Conservation (phyloP, 2,888 invertebrate genomes). For the Apoda limacodes region DNA sequence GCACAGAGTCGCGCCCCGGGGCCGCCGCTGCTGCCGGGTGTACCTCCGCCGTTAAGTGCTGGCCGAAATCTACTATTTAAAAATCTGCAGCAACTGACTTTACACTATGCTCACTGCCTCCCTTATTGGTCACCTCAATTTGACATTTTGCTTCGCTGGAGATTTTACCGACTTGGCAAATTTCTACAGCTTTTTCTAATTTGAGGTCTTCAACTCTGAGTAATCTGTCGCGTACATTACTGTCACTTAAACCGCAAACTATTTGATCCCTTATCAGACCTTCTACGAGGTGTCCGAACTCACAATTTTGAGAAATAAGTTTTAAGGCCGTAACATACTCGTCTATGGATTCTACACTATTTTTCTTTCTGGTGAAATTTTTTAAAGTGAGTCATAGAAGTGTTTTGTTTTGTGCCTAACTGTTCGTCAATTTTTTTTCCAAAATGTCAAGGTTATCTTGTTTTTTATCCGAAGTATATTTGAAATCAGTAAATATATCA, state of each 20-base stretch:
- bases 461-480: constrained; percentile 6
- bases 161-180: constrained; percentile 14
- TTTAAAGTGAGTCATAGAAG: constrained; percentile 8
- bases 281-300: constrained; percentile 8
- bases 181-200: constrained; percentile 10
- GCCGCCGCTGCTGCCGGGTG: too few relatives aligned
- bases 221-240: constrained; percentile 12
- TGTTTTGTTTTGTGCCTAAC: constrained; percentile 11
- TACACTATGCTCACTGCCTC: too few relatives aligned
- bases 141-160: too few relatives aligned
- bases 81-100: too few relatives aligned
- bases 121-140: too few relatives aligned
- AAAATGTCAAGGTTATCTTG: constrained; percentile 11
- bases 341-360: constrained; percentile 10
- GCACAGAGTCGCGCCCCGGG: too few relatives aligned
- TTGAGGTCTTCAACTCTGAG: constrained; percentile 14
- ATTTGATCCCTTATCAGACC: constrained; percentile 12
- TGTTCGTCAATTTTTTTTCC: constrained; percentile 10
- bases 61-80: too few relatives aligned
- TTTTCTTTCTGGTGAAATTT: constrained; percentile 13
- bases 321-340: constrained; percentile 13
- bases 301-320: constrained; percentile 10
- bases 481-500: constrained; percentile 14
- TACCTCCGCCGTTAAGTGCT: too few relatives aligned
- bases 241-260: constrained; percentile 12